Base-by-base conservation (phyloP, 92 coral and sea anemone species). In the Umimayanthus kanabou region DNA sequence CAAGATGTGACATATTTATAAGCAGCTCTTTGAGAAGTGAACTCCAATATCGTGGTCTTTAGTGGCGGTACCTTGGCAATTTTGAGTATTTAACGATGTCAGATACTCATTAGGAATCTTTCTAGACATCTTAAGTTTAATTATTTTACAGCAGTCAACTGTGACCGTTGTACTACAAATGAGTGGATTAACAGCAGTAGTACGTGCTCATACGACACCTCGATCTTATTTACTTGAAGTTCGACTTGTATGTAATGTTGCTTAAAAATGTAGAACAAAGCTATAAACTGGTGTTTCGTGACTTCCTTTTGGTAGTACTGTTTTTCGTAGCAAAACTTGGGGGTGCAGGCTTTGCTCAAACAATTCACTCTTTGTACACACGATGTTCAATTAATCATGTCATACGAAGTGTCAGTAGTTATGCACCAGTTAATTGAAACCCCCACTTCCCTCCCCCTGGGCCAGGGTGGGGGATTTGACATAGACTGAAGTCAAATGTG, bases 321-420 rank as follows among this genome's bases (percentile, higher is more conserved):
- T 81, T 65, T 81, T 26, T 23, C 26, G 23, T 61, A 66, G n/a
- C 6, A 40, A 39, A 25, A 42, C 45, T 75, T 23, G 26, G 45
- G 15, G 47, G 47, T n/a, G 45, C 40, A 43, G 11, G 45, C 22
- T 81, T 64, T 61, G 23, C 33, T 39, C 50, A 64, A 22, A 39
- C 29, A 61, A 81, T 55, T 30, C 37, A 55, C 70, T 16, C 67
- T 22, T 81, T 81, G 85, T 81, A 65, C 75, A 64, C 23, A 81
- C 37, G 37, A 22, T 22, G 39, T 66, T 65, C 50, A 20, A 69
- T 37, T 66, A 66, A 39, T 39, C 75, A 81, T 81, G 74, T 81
- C 45, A 45, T 47, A 11, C 50, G 50, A 47, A 6, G 50, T 39
- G 30, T 33, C n/a, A 33, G 37, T 33, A 33, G 37, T 33, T n/a